Evolutionary conservation across 1,140 invertebrate species (phyloP).

Genomic region (Drosophila albomicans): DNA sequence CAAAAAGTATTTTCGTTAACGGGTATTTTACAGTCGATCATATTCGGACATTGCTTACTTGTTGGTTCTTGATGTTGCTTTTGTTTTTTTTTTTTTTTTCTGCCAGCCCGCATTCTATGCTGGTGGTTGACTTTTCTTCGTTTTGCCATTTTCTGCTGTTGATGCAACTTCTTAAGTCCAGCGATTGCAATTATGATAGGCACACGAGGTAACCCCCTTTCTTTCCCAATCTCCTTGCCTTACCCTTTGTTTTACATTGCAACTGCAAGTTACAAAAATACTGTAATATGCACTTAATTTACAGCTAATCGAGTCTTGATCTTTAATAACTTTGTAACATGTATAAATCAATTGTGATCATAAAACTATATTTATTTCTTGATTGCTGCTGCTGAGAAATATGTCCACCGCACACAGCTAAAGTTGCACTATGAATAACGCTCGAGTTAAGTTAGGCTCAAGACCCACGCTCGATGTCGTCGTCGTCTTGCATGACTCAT

Average conservation of each 20-base stretch:
- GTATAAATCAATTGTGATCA: neutral
- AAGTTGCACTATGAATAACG: constrained; percentile 17
- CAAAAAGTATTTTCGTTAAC: too few species aligned
- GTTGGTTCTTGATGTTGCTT: constrained; percentile 53
- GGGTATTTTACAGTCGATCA: too few species aligned
- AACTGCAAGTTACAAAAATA: constrained; percentile 20
- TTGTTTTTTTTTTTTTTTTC: constrained; percentile 44
- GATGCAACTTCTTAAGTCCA: constrained; percentile 67
- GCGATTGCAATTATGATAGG: constrained; percentile 50
- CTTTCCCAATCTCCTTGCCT: neutral
- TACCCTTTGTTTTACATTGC: constrained; percentile 19
- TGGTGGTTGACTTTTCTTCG: constrained; percentile 81
- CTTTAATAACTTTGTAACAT: neutral
- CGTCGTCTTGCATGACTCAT: constrained; percentile 65
- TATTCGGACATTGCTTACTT: constrained; percentile 14
- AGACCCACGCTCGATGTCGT: constrained; percentile 56
- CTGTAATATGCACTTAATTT: neutral
- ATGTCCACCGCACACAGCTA: constrained; percentile 6
- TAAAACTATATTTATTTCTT: too few species aligned
- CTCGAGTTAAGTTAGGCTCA: constrained; percentile 23
- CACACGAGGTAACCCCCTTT: constrained; percentile 28
- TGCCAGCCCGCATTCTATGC: constrained; percentile 77
- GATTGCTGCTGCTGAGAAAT: neutral
- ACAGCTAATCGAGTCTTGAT: neutral
- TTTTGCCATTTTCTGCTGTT: constrained; percentile 71